These are phyloP conservation scores for Ornithoptera priamus DNA, from an alignment of 2,888 invertebrate species.

Conservation along the genomic window DNA sequence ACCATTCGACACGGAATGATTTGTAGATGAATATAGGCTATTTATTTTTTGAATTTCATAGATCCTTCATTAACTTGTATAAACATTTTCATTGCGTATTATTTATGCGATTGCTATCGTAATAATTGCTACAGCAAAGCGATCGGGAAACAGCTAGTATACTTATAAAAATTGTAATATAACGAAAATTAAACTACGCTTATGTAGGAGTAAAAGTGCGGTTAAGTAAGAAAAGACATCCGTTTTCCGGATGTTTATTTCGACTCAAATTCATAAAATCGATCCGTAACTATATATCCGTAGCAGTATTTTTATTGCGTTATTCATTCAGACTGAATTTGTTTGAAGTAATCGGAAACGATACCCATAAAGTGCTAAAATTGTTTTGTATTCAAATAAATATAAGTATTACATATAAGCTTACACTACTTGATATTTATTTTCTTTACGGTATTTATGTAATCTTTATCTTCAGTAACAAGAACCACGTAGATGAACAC, in stretches of 20 bases:
- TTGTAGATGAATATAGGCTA: too few relatives aligned
- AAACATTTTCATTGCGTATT: too few relatives aligned
- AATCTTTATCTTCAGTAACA: too few relatives aligned
- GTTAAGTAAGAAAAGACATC: not conserved
- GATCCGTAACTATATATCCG: not conserved
- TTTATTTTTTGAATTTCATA: too few relatives aligned
- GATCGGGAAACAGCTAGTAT: not conserved
- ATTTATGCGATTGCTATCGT: too few relatives aligned
- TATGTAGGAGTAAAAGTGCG: not conserved
- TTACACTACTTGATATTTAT: too few relatives aligned
- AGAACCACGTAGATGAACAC: too few relatives aligned
- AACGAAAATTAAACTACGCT: not conserved
- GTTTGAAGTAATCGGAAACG: not conserved
- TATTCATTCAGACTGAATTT: conserved; percentile 1
- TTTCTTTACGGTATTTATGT: too few relatives aligned
- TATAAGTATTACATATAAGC: too few relatives aligned
- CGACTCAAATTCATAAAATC: not conserved
- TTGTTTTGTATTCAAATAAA: not conserved
- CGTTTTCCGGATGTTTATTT: not conserved
- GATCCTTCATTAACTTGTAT: too few relatives aligned
- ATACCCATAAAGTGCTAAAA: not conserved
- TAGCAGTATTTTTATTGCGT: conserved; percentile 11
- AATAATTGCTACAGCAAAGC: too few relatives aligned
- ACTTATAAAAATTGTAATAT: not conserved
- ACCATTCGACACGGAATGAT: too few relatives aligned